Evolutionary conservation across 2,888 invertebrate genomes (phyloP), one percentile per base, ranked within the genome.

Genomic region (Eulithis testata): DNA sequence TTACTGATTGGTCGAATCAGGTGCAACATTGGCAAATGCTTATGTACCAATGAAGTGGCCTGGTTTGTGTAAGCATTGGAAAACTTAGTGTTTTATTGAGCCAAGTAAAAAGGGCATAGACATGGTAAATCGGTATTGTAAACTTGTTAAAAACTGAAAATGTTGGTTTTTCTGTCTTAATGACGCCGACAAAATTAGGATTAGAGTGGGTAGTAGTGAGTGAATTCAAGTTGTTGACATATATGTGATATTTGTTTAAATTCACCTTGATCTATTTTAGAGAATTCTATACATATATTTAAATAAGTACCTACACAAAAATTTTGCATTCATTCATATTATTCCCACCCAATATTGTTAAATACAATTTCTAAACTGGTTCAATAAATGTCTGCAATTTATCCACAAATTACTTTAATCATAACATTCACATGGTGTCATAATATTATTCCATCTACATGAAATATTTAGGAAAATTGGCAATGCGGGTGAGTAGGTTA

Each of bases 391-490:
- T 65, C 67, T 79, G 67, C 53, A 54, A 69, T 76, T 71, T 58
- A 74, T 68, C 60, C 71, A 27, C 51, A 64, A 57, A 37, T 57
- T 63, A 50, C 57, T 69, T 57, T 59, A 27, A 65, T 66, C 61
- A 67, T 59, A 64, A 62, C 69, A 63, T 49, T 57, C 52, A 63
- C 68, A 45, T 55, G 51, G 68, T 73, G 62, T 73, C 73, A 76
- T 75, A 79, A 80, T 78, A 79, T 76, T 75, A 73, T 73, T 64
- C 61, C 7, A 52, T 53, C 64, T 57, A 50, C 51, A 63, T 66
- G 65, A 68, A 64, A 67, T 60, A 63, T 68, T 69, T 60, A 37
- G 45, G 36, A 12, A 51, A 60, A 55, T 56, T 58, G 44, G 12
- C 58, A 62, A 50, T 37, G 51, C 36, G 21, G 21, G 21, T 21